A percentile compares a stretch with the other conserved stretches of the same genome.
These are phyloP conservation scores for Ctena decussata DNA, from an alignment of 2,888 invertebrate species.

Conservation along the genomic window DNA sequence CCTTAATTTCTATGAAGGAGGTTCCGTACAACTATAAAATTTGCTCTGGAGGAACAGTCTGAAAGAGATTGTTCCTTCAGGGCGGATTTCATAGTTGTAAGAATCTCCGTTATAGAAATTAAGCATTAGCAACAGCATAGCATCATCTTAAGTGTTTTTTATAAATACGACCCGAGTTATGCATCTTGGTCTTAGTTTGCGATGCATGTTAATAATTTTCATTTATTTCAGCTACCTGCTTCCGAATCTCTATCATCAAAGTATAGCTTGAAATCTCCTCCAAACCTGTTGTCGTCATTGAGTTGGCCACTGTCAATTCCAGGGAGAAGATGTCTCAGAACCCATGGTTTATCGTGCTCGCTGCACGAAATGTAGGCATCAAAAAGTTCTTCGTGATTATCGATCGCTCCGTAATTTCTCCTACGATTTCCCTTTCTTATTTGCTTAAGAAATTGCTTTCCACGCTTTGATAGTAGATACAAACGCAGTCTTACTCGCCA, in stretches of 20 bases:
- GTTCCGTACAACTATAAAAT: too few relatives aligned
- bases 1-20: too few relatives aligned
- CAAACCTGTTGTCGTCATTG: conserved; percentile 14
- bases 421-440: not conserved
- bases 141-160: too few relatives aligned
- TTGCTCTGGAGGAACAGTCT: too few relatives aligned
- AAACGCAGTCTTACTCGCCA: not conserved
- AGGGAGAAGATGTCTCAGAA: conserved; percentile 47
- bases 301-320: conserved; percentile 53
- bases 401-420: conserved; percentile 39
- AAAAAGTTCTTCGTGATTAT: conserved; percentile 41
- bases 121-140: too few relatives aligned
- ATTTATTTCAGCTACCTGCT: conserved; percentile 23
- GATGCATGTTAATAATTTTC: too few relatives aligned
- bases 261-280: conserved; percentile 57
- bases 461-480: not conserved
- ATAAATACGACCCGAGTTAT: too few relatives aligned
- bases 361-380: conserved; percentile 64
- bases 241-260: conserved; percentile 38
- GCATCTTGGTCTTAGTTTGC: too few relatives aligned
- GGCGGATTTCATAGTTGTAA: too few relatives aligned
- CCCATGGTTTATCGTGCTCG: conserved; percentile 59
- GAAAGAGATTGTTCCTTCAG: too few relatives aligned
- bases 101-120: too few relatives aligned
- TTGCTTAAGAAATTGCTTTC: not conserved